These are phyloP conservation scores for Eurois occulta DNA, from an alignment of 2,888 invertebrate species.

Conservation along the genomic window DNA sequence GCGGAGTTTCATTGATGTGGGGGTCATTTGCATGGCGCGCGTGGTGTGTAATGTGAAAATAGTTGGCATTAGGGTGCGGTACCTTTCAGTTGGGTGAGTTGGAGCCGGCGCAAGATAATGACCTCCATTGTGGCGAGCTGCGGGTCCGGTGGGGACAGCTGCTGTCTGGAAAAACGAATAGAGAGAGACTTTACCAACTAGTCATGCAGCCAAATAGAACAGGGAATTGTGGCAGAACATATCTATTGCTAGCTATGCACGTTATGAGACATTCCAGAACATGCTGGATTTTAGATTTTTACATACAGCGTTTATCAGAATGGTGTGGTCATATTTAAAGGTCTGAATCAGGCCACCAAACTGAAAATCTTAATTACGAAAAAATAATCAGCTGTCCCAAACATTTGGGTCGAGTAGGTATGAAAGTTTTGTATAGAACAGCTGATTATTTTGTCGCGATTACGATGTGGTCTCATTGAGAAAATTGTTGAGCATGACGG, in stretches of 20 bases:
- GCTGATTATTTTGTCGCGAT: background rate
- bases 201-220: constrained; percentile 38
- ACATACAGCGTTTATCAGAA: background rate
- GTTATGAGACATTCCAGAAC: background rate
- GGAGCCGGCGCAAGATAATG: constrained; percentile 72
- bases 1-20: constrained; percentile 61
- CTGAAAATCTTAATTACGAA: background rate
- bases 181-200: constrained; percentile 54
- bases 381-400: background rate
- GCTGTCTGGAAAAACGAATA: constrained; percentile 78
- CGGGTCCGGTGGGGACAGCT: constrained; percentile 77
- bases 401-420: background rate
- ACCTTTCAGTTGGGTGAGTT: constrained; percentile 80
- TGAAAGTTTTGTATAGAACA: background rate
- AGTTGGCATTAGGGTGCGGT: constrained; percentile 64
- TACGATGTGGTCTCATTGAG: background rate
- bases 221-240: constrained; percentile 2
- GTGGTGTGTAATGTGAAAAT: constrained; percentile 57
- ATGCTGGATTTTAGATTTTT: background rate
- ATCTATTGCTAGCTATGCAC: constrained; percentile 1
- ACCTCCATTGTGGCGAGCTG: constrained; percentile 79
- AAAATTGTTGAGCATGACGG: background rate
- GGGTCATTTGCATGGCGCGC: constrained; percentile 64
- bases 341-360: background rate
- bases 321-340: background rate